A percentile compares a stretch with the other conserved stretches of the same genome.
Evolutionary conservation across 2,888 invertebrate species (phyloP).

Genomic region (Drosophila niveifrons): DNA sequence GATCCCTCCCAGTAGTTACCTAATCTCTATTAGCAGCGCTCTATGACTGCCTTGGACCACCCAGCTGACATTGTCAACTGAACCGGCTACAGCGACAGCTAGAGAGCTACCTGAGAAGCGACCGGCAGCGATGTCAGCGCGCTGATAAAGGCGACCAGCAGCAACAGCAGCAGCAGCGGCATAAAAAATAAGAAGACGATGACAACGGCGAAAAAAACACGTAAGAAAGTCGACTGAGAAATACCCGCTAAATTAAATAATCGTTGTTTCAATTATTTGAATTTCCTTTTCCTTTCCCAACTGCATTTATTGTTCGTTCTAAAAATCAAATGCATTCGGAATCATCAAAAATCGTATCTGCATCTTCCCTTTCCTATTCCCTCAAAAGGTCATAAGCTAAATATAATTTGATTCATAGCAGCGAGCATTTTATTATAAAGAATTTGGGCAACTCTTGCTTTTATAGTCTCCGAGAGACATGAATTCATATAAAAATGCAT

Average conservation of each 20-base stretch:
- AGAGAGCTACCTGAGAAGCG: constrained; percentile 50
- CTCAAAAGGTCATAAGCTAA: no score
- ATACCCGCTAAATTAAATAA: neutral
- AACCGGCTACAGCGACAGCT: constrained; percentile 44
- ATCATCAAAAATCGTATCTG: no score
- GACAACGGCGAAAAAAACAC: neutral
- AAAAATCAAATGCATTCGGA: no score
- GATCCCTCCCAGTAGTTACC: constrained; percentile 34
- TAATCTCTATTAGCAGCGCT: constrained; percentile 72
- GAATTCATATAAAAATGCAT: no score
- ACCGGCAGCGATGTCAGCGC: constrained; percentile 65
- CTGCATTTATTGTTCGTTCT: no score
- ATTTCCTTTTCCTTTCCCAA: no score
- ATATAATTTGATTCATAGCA: no score
- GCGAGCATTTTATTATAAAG: no score
- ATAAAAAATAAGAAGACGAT: constrained; percentile 47
- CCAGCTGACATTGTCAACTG: constrained; percentile 71
- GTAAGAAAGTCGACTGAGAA: neutral
- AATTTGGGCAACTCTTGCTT: no score
- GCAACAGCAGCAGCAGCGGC: constrained; percentile 28
- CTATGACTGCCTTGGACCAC: constrained; percentile 68
- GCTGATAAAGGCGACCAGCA: constrained; percentile 65
- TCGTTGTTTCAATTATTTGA: no score
- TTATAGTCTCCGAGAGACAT: no score
- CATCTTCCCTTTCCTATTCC: no score